Conservation (phyloP, 2,113 vertebrate species). For the Orycteropus afer region DNA sequence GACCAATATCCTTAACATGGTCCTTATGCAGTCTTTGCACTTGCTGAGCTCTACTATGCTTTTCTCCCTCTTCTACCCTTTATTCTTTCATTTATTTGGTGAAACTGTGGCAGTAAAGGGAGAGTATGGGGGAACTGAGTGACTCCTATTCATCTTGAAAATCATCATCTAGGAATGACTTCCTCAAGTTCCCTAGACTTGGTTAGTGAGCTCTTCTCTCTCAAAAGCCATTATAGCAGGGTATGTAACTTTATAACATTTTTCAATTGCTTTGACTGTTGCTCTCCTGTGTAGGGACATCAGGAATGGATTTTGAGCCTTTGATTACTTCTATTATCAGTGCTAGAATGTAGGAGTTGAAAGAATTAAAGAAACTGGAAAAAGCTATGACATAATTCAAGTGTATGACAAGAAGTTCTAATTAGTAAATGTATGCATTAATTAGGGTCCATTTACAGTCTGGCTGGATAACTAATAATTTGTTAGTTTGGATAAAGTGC, state of each 20-base stretch:
- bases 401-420: neutral
- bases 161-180: neutral
- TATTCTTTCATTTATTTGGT: neutral
- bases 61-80: neutral
- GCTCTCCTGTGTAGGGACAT: neutral
- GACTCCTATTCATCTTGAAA: neutral
- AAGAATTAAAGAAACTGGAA: neutral
- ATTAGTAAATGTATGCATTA: neutral
- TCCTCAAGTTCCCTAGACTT: neutral
- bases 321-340: neutral
- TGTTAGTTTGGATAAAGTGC: slow-evolving; percentile 41
- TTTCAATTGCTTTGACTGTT: neutral
- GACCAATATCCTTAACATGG: neutral
- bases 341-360: neutral
- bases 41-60: too few relatives aligned
- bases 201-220: neutral
- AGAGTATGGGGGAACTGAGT: neutral
- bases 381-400: neutral
- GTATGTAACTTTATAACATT: neutral
- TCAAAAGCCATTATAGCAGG: neutral
- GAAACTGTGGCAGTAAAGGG: too few relatives aligned
- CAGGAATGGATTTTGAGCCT: neutral
- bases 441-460: neutral
- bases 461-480: neutral
- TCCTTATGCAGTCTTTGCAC: neutral